Conservation (phyloP, 2,797 vertebrate genomes). For the Manis javanica region DNA sequence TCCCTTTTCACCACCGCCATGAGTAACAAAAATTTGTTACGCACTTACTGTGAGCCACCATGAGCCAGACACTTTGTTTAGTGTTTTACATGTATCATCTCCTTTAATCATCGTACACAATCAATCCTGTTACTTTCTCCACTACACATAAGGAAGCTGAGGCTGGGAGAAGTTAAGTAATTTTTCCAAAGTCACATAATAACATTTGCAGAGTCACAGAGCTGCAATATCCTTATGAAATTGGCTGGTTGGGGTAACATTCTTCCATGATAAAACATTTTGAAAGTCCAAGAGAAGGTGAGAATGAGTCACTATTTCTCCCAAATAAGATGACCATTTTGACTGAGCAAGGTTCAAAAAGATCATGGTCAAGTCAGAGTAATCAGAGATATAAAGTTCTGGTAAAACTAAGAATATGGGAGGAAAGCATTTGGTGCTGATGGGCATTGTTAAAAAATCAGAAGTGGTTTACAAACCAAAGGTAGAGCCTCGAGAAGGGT, state of each 20-base stretch:
- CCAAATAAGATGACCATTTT: neutral
- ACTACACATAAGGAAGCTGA: neutral
- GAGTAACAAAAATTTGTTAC: neutral
- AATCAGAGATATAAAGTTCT: neutral
- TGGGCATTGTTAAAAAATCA: neutral
- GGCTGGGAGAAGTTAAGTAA: neutral
- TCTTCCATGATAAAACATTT: neutral
- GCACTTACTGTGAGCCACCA: neutral
- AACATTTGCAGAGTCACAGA: neutral
- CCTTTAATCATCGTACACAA: neutral
- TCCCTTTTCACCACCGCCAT: neutral
- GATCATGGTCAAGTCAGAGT: neutral
- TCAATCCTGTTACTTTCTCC: neutral
- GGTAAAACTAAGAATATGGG: neutral
- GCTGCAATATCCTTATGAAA: neutral
- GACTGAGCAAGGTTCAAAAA: neutral
- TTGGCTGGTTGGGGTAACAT: neutral
- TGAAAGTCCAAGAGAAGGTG: neutral
- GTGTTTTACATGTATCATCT: neutral
- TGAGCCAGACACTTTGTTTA: neutral
- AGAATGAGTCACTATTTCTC: neutral
- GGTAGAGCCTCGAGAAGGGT: neutral
- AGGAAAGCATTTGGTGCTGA: neutral
- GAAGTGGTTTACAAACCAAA: neutral
- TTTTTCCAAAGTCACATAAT: neutral